These are phyloP conservation scores for Corythoichthys haematopterus DNA, from an alignment of 2,113 vertebrate genomes.

Conservation along the genomic window DNA sequence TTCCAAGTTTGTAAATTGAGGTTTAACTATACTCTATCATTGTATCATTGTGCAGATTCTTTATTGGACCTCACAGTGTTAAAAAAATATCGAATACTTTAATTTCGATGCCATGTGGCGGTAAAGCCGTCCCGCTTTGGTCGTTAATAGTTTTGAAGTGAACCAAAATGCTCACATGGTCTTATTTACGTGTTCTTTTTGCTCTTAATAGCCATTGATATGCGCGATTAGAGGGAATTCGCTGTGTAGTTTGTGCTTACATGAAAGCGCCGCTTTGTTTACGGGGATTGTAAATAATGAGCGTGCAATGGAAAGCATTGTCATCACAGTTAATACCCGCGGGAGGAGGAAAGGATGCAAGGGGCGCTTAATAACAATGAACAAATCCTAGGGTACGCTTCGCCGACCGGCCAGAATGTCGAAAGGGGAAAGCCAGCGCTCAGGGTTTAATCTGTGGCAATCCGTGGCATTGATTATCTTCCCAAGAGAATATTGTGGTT, in stretches of 20 bases:
- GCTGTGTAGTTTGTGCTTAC: constrained; percentile 63
- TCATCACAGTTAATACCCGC: constrained; percentile 59
- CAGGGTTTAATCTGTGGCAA: constrained; percentile 25
- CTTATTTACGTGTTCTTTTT: constrained; percentile 61
- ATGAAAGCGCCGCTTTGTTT: constrained; percentile 64
- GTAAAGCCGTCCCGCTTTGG: constrained; percentile 55
- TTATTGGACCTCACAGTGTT: not conserved
- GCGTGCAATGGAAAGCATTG: constrained; percentile 57
- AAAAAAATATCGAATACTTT: constrained; percentile 65
- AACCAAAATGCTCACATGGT: constrained; percentile 65
- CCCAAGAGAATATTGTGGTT: constrained; percentile 32
- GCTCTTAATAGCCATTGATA: constrained; percentile 62
- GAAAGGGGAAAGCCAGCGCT: not conserved
- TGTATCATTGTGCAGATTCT: not conserved
- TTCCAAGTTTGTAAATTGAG: no score
- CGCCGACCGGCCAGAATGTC: constrained; percentile 46
- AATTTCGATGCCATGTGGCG: constrained; percentile 63
- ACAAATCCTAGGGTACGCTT: constrained; percentile 26
- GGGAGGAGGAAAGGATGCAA: constrained; percentile 39
- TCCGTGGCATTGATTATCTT: constrained; percentile 16
- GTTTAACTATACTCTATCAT: no score
- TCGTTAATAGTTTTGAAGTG: constrained; percentile 52
- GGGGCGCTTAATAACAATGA: constrained; percentile 31
- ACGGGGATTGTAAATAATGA: constrained; percentile 60
- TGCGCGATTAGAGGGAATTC: constrained; percentile 63